A percentile compares a stretch with the other conserved stretches of the same genome.
phyloP scores from a whole-genome alignment of 2,113 vertebrate genomes.

The Mohoua ochrocephala region DNA sequence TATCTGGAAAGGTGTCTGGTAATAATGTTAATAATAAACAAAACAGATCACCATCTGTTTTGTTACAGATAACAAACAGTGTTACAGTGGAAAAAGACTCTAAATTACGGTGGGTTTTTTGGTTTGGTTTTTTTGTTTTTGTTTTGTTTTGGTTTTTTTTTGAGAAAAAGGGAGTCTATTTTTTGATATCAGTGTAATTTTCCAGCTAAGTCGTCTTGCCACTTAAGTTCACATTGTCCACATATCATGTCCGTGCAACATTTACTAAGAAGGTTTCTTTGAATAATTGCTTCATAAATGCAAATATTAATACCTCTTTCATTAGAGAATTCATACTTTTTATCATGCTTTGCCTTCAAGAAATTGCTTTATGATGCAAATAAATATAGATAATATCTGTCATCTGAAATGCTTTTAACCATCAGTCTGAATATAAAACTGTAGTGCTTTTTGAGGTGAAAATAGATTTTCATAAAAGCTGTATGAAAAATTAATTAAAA shows the following conservation, averaged over 20 bases:
- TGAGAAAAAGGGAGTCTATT: not conserved
- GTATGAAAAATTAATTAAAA: not conserved
- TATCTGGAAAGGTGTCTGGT: constrained; percentile 49
- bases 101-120: not conserved
- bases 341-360: not conserved
- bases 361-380: not conserved
- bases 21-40: not conserved
- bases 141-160: not conserved
- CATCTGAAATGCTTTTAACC: not conserved
- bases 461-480: not conserved
- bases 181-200: not conserved
- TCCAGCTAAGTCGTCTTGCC: not conserved
- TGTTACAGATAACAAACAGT: not conserved
- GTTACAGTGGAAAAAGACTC: not conserved
- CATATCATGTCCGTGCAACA: not conserved
- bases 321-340: not conserved
- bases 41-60: not conserved
- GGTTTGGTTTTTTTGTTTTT: too few species aligned
- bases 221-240: not conserved
- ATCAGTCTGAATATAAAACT: not conserved
- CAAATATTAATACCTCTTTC: not conserved
- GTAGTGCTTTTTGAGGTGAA: not conserved
- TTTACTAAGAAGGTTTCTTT: not conserved
- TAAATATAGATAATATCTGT: not conserved
- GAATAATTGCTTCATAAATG: not conserved